These are phyloP conservation scores for Nematolebias whitei DNA, from an alignment of 2,113 vertebrate genomes.

Conservation along the genomic window DNA sequence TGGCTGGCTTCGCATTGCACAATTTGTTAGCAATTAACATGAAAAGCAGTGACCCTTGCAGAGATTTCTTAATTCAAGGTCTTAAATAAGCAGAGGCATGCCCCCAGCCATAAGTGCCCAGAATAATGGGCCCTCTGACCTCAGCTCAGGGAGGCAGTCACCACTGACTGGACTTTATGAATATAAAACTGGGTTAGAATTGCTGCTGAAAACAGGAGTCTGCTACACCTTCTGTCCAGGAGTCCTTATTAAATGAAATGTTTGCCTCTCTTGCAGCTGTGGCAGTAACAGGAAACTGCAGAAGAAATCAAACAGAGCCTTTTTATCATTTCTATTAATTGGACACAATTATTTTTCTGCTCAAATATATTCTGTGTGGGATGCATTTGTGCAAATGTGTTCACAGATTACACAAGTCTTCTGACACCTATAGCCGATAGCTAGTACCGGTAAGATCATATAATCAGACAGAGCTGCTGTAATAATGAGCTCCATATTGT, in stretches of 20 bases:
- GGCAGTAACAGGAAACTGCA: neutral
- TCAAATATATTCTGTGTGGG: conserved; percentile 13
- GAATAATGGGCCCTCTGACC: conserved; percentile 50
- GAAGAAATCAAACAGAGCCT: neutral
- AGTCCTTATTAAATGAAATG: conserved; percentile 16
- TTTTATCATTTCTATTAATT: conserved; percentile 37
- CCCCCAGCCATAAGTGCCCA: conserved; percentile 14
- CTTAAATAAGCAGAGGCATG: conserved; percentile 24
- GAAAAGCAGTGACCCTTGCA: conserved; percentile 20
- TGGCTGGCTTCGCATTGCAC: conserved; percentile 35
- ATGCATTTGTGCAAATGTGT: conserved; percentile 1
- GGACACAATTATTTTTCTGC: conserved; percentile 26
- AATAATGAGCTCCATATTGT: conserved; percentile 41
- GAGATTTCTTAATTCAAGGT: conserved; percentile 36
- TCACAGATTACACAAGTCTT: conserved; percentile 16
- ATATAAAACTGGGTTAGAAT: conserved; percentile 2
- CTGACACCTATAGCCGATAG: conserved; percentile 30
- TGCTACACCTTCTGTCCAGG: conserved; percentile 2
- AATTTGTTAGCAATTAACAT: conserved; percentile 36
- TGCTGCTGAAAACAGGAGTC: conserved; percentile 1
- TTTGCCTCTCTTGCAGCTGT: conserved; percentile 1
- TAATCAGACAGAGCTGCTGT: conserved; percentile 42
- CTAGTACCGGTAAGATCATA: conserved; percentile 35
- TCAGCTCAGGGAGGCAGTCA: conserved; percentile 22
- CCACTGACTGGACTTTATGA: conserved; percentile 6